Conservation (phyloP, 2,888 invertebrate genomes). For the Automeris io region DNA sequence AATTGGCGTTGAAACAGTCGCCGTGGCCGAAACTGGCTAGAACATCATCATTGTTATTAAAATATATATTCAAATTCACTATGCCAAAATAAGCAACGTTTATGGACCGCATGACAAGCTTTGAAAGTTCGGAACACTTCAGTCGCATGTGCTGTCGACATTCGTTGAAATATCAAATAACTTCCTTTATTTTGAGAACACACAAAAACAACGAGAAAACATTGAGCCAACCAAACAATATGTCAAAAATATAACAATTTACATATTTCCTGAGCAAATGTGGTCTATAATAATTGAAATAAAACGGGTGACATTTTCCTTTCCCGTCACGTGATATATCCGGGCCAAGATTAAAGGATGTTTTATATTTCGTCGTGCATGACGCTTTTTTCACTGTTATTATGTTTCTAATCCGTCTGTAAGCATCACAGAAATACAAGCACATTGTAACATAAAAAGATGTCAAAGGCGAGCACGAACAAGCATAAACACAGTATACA, state of each 20-base stretch:
- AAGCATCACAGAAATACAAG: constrained; percentile 15
- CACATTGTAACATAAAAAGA: not conserved
- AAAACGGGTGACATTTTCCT: constrained; percentile 31
- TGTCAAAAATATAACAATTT: constrained; percentile 24
- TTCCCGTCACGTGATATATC: constrained; percentile 49
- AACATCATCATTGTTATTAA: too few relatives aligned
- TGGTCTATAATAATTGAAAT: constrained; percentile 31
- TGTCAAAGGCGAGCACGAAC: not conserved
- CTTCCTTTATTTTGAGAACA: constrained; percentile 3
- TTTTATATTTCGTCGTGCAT: constrained; percentile 27
- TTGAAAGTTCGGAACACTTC: constrained; percentile 13
- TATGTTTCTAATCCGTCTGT: constrained; percentile 4
- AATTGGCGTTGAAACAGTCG: too few relatives aligned
- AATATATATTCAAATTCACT: too few relatives aligned
- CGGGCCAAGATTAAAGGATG: constrained; percentile 32
- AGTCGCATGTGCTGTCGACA: not conserved
- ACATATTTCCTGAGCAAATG: constrained; percentile 32
- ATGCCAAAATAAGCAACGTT: constrained; percentile 2
- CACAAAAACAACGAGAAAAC: constrained; percentile 15
- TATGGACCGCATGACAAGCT: constrained; percentile 12
- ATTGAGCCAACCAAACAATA: constrained; percentile 15
- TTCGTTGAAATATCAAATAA: constrained; percentile 6
- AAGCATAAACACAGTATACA: too few relatives aligned
- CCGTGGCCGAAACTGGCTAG: too few relatives aligned
- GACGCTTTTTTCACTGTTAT: constrained; percentile 22